A percentile compares a stretch with the other conserved stretches of the same genome.
Conservation (phyloP, 2,113 vertebrate genomes). For the Xiphophorus couchianus region DNA sequence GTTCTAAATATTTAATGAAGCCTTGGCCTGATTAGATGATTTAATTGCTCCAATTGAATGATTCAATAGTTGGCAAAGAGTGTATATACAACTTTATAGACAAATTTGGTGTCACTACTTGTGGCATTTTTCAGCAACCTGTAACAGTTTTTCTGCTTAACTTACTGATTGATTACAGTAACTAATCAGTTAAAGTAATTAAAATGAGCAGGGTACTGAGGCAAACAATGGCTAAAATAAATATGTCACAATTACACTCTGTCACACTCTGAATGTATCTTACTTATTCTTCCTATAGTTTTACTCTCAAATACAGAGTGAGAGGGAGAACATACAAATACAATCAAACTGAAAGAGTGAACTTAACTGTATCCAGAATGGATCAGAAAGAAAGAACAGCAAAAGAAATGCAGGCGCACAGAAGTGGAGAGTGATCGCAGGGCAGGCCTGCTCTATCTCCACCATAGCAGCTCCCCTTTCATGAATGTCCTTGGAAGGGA, state of each 20-base stretch:
- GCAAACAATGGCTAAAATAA: neutral
- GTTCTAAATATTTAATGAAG: conserved; percentile 74
- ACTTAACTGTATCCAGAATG: conserved; percentile 63
- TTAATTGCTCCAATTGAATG: conserved; percentile 78
- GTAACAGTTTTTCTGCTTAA: conserved; percentile 46
- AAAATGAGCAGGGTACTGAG: conserved; percentile 10
- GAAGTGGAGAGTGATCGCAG: conserved; percentile 54
- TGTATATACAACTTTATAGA: conserved; percentile 26
- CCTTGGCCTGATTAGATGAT: conserved; percentile 73
- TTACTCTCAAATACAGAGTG: conserved; percentile 25
- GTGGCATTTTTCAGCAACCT: conserved; percentile 30
- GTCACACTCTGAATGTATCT: conserved; percentile 13
- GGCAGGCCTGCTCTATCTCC: conserved; percentile 56
- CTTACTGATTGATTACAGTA: conserved; percentile 42
- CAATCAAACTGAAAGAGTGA: conserved; percentile 66
- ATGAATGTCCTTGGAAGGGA: conserved; percentile 92
- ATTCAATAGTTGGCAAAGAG: conserved; percentile 68
- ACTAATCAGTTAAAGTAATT: conserved; percentile 34
- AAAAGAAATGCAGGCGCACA: conserved; percentile 64
- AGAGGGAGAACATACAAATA: conserved; percentile 56
- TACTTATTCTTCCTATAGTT: conserved; percentile 34
- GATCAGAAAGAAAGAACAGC: conserved; percentile 65
- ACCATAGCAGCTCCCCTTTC: conserved; percentile 67
- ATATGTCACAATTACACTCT: conserved; percentile 14
- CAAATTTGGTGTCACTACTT: conserved; percentile 37